These are phyloP conservation scores for Eulithis prunata DNA, from an alignment of 2,888 invertebrate genomes.

Conservation along the genomic window DNA sequence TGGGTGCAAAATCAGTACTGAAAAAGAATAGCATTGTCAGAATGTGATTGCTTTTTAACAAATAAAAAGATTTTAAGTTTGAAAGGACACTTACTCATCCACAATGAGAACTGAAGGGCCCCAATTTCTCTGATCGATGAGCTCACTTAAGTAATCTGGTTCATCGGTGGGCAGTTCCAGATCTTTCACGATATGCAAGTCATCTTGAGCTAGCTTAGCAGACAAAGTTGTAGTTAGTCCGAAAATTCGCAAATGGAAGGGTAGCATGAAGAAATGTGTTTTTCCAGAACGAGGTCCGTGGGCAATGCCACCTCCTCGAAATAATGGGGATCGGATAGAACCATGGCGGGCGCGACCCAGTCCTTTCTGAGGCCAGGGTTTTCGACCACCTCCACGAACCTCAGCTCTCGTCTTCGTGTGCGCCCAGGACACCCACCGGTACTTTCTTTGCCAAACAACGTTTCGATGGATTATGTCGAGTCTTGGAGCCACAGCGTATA, in stretches of 20 bases:
- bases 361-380: constrained; percentile 99
- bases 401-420: constrained; percentile 92
- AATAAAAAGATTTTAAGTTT: no score
- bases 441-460: constrained; percentile 93
- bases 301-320: constrained; percentile 91
- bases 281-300: constrained; percentile 97
- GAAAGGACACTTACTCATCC: constrained; percentile 88
- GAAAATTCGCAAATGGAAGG: constrained; percentile 88
- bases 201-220: constrained; percentile 97
- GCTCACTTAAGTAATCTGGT: constrained; percentile 89
- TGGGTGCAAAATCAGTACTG: constrained; percentile 93
- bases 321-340: constrained; percentile 95
- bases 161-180: constrained; percentile 94
- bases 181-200: constrained; percentile 94
- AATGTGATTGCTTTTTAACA: background rate
- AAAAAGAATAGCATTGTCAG: constrained; percentile 17
- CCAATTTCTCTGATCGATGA: constrained; percentile 95
- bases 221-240: constrained; percentile 94
- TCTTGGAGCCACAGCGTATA: constrained; percentile 93
- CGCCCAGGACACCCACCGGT: constrained; percentile 92
- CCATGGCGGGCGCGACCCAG: constrained; percentile 95
- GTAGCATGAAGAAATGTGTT: constrained; percentile 97
- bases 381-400: constrained; percentile 93
- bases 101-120: constrained; percentile 97
- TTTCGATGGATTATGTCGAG: constrained; percentile 95